These are phyloP conservation scores for Buathra laborator DNA, from an alignment of 2,888 invertebrate genomes.

Conservation along the genomic window DNA sequence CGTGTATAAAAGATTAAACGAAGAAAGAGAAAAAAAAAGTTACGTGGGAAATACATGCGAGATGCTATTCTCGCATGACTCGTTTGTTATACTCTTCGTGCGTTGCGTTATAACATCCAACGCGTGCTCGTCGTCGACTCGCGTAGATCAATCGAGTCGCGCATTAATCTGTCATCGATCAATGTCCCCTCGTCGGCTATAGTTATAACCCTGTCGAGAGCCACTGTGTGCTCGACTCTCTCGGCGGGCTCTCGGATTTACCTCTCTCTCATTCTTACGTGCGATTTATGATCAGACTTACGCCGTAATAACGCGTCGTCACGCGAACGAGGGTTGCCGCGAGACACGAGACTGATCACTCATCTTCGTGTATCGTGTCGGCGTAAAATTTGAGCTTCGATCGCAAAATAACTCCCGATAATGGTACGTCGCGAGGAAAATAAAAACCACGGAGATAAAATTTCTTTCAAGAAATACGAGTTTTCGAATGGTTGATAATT, in stretches of 20 bases:
- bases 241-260: not conserved
- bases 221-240: conserved; percentile 5
- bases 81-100: conserved; percentile 29
- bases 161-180: conserved; percentile 71
- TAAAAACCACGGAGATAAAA: not conserved
- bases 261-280: conserved; percentile 16
- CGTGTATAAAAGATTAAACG: not conserved
- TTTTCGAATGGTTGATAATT: not conserved
- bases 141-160: conserved; percentile 60
- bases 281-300: conserved; percentile 60
- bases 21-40: not conserved
- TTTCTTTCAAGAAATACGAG: not conserved
- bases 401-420: not conserved
- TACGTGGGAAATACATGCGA: not conserved
- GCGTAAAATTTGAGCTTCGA: not conserved
- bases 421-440: not conserved
- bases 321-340: conserved; percentile 38
- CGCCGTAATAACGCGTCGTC: conserved; percentile 66
- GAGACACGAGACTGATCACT: conserved; percentile 18
- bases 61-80: conserved; percentile 38
- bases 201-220: conserved; percentile 16
- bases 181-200: conserved; percentile 42
- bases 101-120: conserved; percentile 12
- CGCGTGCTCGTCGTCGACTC: conserved; percentile 46
- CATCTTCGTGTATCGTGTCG: conserved; percentile 25